Base-by-base conservation (phyloP, 2,888 invertebrate species). In the Sinohyriopsis cumingii region DNA sequence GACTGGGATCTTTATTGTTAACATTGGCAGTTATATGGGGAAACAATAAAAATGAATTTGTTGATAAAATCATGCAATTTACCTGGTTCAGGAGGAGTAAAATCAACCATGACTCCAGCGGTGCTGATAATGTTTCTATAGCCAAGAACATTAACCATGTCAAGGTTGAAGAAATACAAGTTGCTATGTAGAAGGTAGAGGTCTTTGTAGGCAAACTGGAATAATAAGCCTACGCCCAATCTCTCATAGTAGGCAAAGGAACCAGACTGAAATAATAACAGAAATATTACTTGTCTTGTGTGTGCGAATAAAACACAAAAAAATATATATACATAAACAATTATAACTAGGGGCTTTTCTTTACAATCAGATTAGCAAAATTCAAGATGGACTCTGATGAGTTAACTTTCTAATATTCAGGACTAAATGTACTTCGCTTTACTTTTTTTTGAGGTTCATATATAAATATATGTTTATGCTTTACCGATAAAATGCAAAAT, bases 41-140 rank as follows among this genome's bases (percentile, higher is more conserved):
- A 33, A 33, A 33, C 33, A 33, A 7, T 2, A 1, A 3, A 33
- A 33, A 33, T 33, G 0, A 33, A 33, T 57, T 9, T 57, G 1
- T 9, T 57, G 20, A 20, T 57, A 57, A 7, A 22, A 57, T 9
- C n/a, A 20, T 7, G 7, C 7, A 7, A 7, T 22, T 64, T 56
- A 72, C 79, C 80, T 65, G 82, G 79, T 28, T 73, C 75, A 57
- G 84, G 84, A 20, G 74, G 68, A 7, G 80, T 78, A n/a, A 81
- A 64, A 62, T 84, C 84, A 12, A 72, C 73, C 54, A 83, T 61
- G 15, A 82, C 71, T 5, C 78, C 78, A 12, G 70, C 55, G 4
- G 81, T 74, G 6, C 75, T 76, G 20, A 83, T 68, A 24, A 83
- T 71, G 55, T 75, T 74, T 24, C 64, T 63, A 64, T 73, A 83